Percentiles rank a stretch among this genome's conserved stretches.
Conservation (phyloP, 2,113 vertebrate species). For the Felis catus region DNA sequence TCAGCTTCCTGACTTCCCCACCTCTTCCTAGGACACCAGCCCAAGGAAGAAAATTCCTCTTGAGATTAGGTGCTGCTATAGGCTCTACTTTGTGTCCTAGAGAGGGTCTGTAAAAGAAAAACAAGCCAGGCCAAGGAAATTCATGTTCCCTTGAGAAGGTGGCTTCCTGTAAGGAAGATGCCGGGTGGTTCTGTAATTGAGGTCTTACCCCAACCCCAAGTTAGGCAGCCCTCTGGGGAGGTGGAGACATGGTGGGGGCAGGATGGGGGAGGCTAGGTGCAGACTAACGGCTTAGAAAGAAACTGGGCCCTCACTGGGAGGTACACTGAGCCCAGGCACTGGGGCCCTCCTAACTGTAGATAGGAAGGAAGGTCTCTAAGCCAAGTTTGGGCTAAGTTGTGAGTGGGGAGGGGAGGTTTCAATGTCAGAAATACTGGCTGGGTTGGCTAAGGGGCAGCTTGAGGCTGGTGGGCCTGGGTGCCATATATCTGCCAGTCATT, state of each 20-base stretch:
- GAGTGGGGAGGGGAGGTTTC: neutral
- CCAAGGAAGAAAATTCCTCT: neutral
- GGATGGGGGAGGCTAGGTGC: neutral
- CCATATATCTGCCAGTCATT: neutral
- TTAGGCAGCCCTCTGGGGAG: neutral
- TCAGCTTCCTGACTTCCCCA: neutral
- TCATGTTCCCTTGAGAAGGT: neutral
- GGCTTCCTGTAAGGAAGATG: neutral
- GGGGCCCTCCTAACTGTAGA: neutral
- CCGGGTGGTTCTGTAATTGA: neutral
- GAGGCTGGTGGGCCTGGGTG: neutral
- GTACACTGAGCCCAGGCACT: neutral
- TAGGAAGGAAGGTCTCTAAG: neutral
- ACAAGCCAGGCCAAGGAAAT: neutral
- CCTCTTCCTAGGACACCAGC: neutral
- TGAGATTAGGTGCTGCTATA: neutral
- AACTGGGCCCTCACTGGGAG: neutral
- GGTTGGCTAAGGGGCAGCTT: neutral
- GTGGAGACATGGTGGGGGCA: neutral
- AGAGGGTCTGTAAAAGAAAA: neutral
- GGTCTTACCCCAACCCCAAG: neutral
- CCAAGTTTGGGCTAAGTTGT: neutral
- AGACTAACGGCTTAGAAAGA: conserved; percentile 20
- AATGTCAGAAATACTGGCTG: neutral
- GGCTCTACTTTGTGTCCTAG: conserved; percentile 10